Percentiles rank a stretch among this genome's conserved stretches.
Evolutionary conservation across 2,113 vertebrate species (phyloP).

Genomic region (Forbesichthys papilliferus): DNA sequence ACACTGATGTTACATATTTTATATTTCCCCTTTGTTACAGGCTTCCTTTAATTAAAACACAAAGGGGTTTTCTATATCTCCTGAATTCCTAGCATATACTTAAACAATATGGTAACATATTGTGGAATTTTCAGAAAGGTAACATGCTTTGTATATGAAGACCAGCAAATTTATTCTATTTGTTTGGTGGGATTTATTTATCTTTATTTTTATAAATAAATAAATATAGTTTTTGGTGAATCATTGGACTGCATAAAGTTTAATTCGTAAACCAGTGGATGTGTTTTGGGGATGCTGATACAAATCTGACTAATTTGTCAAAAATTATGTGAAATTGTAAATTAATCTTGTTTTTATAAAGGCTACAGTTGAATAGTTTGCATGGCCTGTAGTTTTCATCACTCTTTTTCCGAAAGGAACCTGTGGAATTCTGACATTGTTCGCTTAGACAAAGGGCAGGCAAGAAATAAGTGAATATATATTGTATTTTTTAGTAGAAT

Average conservation of each 20-base stretch:
- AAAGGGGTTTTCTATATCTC: too few species aligned
- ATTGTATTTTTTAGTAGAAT: conserved; percentile 1
- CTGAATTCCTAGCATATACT: too few species aligned
- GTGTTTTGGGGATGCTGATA: background rate
- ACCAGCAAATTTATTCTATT: too few species aligned
- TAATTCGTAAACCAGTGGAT: background rate
- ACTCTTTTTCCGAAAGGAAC: background rate
- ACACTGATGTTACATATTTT: too few species aligned
- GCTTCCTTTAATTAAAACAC: background rate
- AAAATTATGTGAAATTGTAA: too few species aligned
- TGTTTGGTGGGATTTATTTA: too few species aligned
- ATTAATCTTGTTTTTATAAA: background rate
- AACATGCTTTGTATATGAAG: too few species aligned
- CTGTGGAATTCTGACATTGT: background rate
- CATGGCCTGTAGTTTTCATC: background rate
- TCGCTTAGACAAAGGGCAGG: conserved; percentile 6
- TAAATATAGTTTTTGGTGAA: background rate
- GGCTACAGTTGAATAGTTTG: conserved; percentile 17
- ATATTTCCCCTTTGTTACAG: background rate
- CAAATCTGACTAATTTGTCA: too few species aligned
- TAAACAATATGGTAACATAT: too few species aligned
- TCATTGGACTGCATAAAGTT: conserved; percentile 16
- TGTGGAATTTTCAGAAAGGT: too few species aligned
- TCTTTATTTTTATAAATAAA: too few species aligned
- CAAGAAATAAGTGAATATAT: background rate